These are phyloP conservation scores for Trypoxylon attenuatum DNA, from an alignment of 2,888 invertebrate species.

Conservation along the genomic window DNA sequence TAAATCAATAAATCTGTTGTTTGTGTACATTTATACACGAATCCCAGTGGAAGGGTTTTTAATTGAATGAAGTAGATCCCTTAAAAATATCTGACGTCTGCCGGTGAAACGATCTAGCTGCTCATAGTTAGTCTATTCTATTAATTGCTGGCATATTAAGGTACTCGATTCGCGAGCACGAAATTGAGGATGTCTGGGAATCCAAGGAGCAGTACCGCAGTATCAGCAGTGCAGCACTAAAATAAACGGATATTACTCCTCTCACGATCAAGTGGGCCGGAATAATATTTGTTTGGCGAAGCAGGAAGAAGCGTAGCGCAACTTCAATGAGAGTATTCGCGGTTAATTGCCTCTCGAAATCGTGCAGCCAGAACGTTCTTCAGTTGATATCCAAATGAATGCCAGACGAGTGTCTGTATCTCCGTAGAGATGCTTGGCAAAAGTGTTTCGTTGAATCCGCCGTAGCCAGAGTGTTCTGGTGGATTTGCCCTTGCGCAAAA, in stretches of 20 bases:
- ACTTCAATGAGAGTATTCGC: slow-evolving; percentile 24
- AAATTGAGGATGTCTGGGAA: no score
- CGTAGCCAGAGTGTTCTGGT: neutral
- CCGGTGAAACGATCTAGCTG: no score
- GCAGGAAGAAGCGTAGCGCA: neutral
- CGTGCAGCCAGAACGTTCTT: slow-evolving; percentile 8
- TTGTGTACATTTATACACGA: no score
- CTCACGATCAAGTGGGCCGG: neutral
- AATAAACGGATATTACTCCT: neutral
- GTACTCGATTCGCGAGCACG: no score
- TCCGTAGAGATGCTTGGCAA: slow-evolving; percentile 23
- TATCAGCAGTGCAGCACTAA: no score
- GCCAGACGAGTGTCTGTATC: slow-evolving; percentile 14
- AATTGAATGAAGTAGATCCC: no score
- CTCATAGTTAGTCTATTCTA: no score
- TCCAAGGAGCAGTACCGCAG: no score
- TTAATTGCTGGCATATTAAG: no score
- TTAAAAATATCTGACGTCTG: no score
- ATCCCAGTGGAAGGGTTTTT: no score
- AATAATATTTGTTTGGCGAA: neutral
- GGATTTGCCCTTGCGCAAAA: slow-evolving; percentile 14
- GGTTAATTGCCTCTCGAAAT: slow-evolving; percentile 37
- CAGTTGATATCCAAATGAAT: slow-evolving; percentile 13
- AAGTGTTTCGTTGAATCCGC: slow-evolving; percentile 31
- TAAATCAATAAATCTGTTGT: no score